Conservation (phyloP, 2,797 vertebrate species). For the Brotula barbata region DNA sequence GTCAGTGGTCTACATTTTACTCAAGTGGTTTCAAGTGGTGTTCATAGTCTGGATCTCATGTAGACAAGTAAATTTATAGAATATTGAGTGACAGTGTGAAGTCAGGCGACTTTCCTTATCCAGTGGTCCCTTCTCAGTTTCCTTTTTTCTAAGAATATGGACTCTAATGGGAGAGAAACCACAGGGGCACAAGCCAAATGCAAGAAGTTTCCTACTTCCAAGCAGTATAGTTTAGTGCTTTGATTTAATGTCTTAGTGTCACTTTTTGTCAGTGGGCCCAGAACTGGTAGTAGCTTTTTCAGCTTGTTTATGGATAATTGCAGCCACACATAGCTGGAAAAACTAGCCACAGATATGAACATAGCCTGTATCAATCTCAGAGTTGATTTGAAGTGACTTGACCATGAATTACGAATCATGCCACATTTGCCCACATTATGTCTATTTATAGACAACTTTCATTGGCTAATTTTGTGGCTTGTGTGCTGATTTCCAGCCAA, state of each 20-base stretch:
- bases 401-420: constrained; percentile 11
- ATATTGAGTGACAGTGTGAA: constrained; percentile 41
- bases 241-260: constrained; percentile 47
- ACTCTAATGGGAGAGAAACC: neutral
- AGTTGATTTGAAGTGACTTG: constrained; percentile 24
- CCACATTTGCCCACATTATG: constrained; percentile 21
- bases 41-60: constrained; percentile 51
- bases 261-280: constrained; percentile 56
- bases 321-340: constrained; percentile 58
- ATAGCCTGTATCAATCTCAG: constrained; percentile 28
- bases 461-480: constrained; percentile 4
- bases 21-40: constrained; percentile 59
- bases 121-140: constrained; percentile 19
- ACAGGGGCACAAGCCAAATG: neutral
- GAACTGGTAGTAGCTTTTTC: constrained; percentile 58
- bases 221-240: constrained; percentile 19
- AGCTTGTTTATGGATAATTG: constrained; percentile 42
- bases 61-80: constrained; percentile 44
- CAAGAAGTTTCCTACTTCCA: neutral
- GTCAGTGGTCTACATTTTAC: constrained; percentile 46
- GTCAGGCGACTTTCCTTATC: constrained; percentile 22
- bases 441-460: constrained; percentile 30
- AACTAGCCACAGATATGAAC: constrained; percentile 49
- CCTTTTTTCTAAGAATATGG: neutral
- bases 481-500: neutral